phyloP scores from a whole-genome alignment of 2,113 vertebrate genomes.

The Bungarus multicinctus region DNA sequence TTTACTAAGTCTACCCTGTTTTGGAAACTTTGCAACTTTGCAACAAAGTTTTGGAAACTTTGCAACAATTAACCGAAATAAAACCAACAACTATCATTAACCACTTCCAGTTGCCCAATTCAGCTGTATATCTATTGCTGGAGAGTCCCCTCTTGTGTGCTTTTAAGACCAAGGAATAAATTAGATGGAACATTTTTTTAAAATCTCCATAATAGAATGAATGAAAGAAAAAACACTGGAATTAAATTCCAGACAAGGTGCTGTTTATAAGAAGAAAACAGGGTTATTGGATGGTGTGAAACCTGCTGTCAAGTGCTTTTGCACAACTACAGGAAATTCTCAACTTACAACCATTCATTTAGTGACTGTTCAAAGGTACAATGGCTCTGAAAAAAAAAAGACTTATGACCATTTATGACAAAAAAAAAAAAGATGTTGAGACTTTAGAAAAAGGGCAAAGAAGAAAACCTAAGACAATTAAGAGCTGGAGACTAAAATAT shows the following conservation, averaged over 20 bases:
- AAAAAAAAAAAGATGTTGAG: no score
- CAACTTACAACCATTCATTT: no score
- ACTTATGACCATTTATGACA: no score
- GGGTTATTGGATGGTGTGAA: neutral
- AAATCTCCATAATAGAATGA: neutral
- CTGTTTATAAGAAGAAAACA: neutral
- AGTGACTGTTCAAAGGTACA: no score
- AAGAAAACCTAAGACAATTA: no score
- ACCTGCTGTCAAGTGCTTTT: neutral
- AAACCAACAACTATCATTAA: neutral
- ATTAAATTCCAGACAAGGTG: neutral
- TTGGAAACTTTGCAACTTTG: neutral
- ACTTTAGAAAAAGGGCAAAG: no score
- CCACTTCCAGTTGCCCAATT: neutral
- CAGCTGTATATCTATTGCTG: neutral
- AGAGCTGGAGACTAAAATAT: no score
- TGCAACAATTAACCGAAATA: neutral
- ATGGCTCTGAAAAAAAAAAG: no score
- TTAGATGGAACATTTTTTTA: neutral
- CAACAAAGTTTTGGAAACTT: neutral
- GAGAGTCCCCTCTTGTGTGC: neutral
- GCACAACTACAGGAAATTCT: neutral
- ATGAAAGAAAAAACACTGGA: neutral
- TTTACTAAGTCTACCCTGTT: neutral
- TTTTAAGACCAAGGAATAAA: neutral